Evolutionary conservation across 2,888 invertebrate genomes (phyloP).

Genomic region (Drosophila maculinotata): DNA sequence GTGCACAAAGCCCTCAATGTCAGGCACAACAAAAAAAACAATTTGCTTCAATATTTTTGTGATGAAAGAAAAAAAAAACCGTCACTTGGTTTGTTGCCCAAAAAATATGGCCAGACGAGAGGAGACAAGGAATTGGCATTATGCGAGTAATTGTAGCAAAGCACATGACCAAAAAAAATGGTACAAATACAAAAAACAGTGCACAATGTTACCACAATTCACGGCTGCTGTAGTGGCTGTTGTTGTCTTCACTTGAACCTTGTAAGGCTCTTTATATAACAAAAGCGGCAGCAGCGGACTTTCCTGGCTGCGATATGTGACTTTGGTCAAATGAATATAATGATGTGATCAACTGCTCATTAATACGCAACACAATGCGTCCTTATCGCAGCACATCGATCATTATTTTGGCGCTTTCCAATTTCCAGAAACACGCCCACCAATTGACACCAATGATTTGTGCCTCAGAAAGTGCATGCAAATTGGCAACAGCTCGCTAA

Average conservation of each 20-base stretch:
- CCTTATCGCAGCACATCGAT: conserved; percentile 42
- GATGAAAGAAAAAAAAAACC: conserved; percentile 16
- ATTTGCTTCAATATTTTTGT: conserved; percentile 37
- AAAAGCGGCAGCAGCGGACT: conserved; percentile 15
- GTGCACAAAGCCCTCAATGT: conserved; percentile 52
- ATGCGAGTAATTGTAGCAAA: conserved; percentile 61
- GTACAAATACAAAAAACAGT: conserved; percentile 34
- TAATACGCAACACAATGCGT: conserved; percentile 49
- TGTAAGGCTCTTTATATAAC: conserved; percentile 53
- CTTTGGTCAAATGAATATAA: conserved; percentile 16
- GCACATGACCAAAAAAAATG: conserved; percentile 56
- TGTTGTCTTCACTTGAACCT: conserved; percentile 46
- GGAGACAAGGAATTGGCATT: conserved; percentile 38
- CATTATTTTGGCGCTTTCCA: conserved; percentile 48
- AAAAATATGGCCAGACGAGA: conserved; percentile 4
- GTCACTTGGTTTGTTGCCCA: conserved; percentile 28
- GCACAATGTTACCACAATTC: conserved; percentile 55
- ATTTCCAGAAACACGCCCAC: conserved; percentile 50
- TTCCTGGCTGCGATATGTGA: conserved; percentile 8
- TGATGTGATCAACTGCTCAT: conserved; percentile 35
- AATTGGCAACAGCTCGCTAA: conserved; percentile 38
- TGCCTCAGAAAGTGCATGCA: conserved; percentile 45
- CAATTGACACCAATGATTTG: conserved; percentile 25
- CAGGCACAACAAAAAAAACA: conserved; percentile 38
- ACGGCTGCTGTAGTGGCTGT: conserved; percentile 41